A percentile compares a stretch with the other conserved stretches of the same genome.
phyloP scores from a whole-genome alignment of 2,797 vertebrate genomes.

The Scolopax rusticola region DNA sequence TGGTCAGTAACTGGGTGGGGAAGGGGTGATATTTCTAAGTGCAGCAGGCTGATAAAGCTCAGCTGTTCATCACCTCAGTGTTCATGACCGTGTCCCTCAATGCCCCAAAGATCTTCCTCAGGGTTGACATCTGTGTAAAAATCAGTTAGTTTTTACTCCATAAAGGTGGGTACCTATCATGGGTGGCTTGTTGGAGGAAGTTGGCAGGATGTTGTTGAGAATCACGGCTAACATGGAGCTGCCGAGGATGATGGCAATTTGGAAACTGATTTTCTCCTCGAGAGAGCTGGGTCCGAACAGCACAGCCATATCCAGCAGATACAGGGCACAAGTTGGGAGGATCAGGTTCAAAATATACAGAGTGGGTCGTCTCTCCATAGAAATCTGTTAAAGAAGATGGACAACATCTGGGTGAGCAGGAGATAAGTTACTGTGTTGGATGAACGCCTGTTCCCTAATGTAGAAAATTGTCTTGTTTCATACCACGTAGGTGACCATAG shows the following conservation, averaged over 20 bases:
- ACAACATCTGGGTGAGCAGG: not conserved
- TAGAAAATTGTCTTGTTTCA: not conserved
- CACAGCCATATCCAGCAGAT: slow-evolving; percentile 83
- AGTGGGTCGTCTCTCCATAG: slow-evolving; percentile 80
- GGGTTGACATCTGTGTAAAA: not conserved
- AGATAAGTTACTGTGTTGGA: not conserved
- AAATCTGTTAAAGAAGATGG: slow-evolving; percentile 72
- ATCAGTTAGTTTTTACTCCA: rapidly evolving
- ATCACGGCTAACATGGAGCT: slow-evolving; percentile 86
- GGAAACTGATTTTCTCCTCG: slow-evolving; percentile 85
- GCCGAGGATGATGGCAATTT: slow-evolving; percentile 85
- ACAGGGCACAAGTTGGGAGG: slow-evolving; percentile 83
- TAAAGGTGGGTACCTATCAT: slow-evolving; percentile 79
- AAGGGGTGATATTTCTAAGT: not conserved
- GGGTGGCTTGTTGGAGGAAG: slow-evolving; percentile 82
- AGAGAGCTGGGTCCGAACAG: slow-evolving; percentile 79
- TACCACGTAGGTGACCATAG: not conserved
- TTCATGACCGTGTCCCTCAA: rapidly evolving
- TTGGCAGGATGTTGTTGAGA: slow-evolving; percentile 86
- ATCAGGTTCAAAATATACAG: slow-evolving; percentile 85
- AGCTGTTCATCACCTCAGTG: not conserved
- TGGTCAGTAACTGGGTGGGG: not conserved
- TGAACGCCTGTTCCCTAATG: not conserved
- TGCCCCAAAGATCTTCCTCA: not conserved
- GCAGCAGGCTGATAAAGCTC: not conserved